Evolutionary conservation across 2,888 invertebrate species (phyloP), one percentile per base, ranked within the genome.

Genomic region (Alcis repandata): DNA sequence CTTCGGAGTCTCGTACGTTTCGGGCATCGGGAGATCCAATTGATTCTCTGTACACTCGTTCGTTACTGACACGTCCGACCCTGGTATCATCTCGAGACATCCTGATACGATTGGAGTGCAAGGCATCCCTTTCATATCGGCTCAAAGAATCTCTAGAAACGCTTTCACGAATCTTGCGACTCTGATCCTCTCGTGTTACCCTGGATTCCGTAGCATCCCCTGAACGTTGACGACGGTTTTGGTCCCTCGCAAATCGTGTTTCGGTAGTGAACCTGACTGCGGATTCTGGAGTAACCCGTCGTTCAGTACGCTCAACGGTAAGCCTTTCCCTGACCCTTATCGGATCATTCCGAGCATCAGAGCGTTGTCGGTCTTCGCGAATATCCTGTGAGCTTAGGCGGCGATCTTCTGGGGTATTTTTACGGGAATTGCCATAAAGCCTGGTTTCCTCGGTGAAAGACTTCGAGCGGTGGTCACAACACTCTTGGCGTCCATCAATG

Each of bases 401-500:
- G 32, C 43, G 62, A 36, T 69, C 67, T 59, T 69, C 61, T 33
- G 46, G 22, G 20, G n/a, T 46, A 8, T 33, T 54, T 61, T 69
- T 69, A 20, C 41, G 66, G 27, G 51, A 53, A 22, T 20, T 58
- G 51, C 64, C 71, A 70, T 73, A 73, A 65, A 79, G 66, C 52
- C 79, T 79, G 36, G 79, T 74, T 65, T 86, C 80, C 67, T 76
- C 68, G 61, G 78, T 72, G 20, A 45, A 11, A 15, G 60, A 48
- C 51, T 48, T 60, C 69, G 78, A 69, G 19, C 79, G 74, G 62
- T 78, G 79, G 67, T 84, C 80, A 76, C 85, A 87, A 75, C 88
- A 85, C 82, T 83, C 79, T 73, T 83, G 78, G 81, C 87, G 84
- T 81, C 92, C 92, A 92, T 93, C 85, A 87, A 91, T 80, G 77